Evolutionary conservation across 2,113 vertebrate species (phyloP), one percentile per base, ranked within the genome.

Genomic region (Bagarius yarrelli): DNA sequence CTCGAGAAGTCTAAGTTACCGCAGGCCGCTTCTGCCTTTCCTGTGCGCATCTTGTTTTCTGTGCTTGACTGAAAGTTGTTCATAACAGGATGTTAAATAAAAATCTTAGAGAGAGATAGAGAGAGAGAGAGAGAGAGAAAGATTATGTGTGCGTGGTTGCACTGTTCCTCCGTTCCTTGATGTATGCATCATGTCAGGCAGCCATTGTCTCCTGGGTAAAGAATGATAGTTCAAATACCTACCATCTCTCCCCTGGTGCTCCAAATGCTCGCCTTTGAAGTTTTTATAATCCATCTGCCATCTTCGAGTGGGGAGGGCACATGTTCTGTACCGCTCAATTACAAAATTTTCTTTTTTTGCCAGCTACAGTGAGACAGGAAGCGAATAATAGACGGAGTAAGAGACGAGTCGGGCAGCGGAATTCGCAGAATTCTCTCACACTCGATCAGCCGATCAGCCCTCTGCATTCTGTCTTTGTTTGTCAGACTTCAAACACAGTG

Each of bases 201-300:
- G 93, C 94, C 95, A 96, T 96, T 96, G 97, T 98, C 97, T 96
- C 97, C 95, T 95, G 97, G 96, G 97, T 97, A 96, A 95, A 95
- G 96, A 95, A 95, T 94, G 95, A 95, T 95, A 96, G 96, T 96
- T 98, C 96, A 97, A 96, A 97, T 96, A 97, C 96, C 96, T 96
- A 95, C 94, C 95, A 94, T 95, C 96, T 96, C 95, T 96, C 96
- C 96, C 96, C 94, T 93, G 96, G 95, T 95, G 95, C 95, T 95
- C 94, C 95, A 94, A 95, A 95, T 94, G 96, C 95, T 94, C 90
- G 89, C 91, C 96, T 98, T 97, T 99, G 96, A 99, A 98, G 97
- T 98, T 98, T 97, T 97, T 96, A 98, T 98, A 97, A 98, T 96
- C 98, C 96, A 98, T 99, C 98, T 98, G 97, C 98, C 96, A 97